Evolutionary conservation across 1,140 invertebrate species (phyloP), one percentile per base, ranked within the genome.

Genomic region (Cecropterus lyciades): DNA sequence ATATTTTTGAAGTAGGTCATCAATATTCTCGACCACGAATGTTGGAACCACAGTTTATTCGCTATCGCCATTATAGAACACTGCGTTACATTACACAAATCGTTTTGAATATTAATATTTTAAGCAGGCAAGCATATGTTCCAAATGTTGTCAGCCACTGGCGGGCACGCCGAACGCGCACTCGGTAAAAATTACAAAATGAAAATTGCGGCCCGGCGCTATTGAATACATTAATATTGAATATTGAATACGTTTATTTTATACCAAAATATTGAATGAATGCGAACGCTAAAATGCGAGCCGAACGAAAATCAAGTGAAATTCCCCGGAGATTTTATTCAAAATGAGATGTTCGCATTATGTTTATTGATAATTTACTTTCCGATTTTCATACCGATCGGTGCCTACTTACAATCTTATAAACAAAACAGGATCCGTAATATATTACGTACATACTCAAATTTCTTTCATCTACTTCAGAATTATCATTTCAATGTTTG

Each of bases 131-230:
- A 49, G 24, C 24, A 48, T 37, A 40, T 51, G 37, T 55, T 57
- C 43, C 64, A 30, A 70, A 79, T 66, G 70, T 91, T 87, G 83
- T 87, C 69, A 73, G 72, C 48, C 82, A 27, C 73, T 73, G 74
- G 45, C 74, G 17, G 46, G 30, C 46, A 51, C 16, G 46, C 46
- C 74, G 78, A 81, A 83, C 72, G 85, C 85, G 84, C 80, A 82
- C 81, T 88, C 82, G 80, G 79, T 86, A 89, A 89, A 89, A 91
- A 89, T 91, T 91, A 91, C 89, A 92, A 89, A 90, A 91, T 91
- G 89, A 88, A 91, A 89, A 92, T 91, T 85, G 85, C 85, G 88
- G 87, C 72, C 85, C 87, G 87, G 80, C 87, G 80, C 80, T 77
- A 80, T 67, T 87, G 85, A 90, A 90, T 92, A 90, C 84, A 84